These are phyloP conservation scores for Xylota segnis DNA, from an alignment of 2,888 invertebrate species.

Conservation along the genomic window DNA sequence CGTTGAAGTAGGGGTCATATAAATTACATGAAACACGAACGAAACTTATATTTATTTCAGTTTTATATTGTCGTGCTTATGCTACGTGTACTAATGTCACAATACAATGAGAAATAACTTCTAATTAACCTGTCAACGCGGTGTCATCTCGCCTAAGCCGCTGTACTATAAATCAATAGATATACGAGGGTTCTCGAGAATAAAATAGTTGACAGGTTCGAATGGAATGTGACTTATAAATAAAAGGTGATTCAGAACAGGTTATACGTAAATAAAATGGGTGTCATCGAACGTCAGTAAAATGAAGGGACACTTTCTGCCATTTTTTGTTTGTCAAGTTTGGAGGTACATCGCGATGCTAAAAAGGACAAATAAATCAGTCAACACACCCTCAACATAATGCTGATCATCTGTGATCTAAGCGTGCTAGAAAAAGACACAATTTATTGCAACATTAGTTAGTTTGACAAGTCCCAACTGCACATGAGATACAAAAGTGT, in stretches of 20 bases:
- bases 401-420: neutral
- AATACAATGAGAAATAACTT: slow-evolving; percentile 10
- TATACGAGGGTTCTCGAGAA: neutral
- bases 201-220: neutral
- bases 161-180: neutral
- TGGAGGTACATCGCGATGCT: no score
- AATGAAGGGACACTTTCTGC: no score
- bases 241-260: no score
- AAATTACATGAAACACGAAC: no score
- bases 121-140: neutral
- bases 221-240: neutral
- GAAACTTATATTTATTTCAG: neutral
- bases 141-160: neutral
- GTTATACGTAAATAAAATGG: no score
- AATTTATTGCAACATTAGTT: neutral
- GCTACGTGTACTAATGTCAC: neutral
- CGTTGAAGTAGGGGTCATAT: no score
- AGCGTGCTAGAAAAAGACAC: neutral
- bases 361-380: no score
- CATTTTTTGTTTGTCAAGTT: no score
- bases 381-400: no score
- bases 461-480: no score
- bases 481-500: neutral
- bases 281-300: no score
- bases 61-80: neutral